Base-by-base conservation (phyloP, 2,113 vertebrate species). In the Chitala chitala region DNA sequence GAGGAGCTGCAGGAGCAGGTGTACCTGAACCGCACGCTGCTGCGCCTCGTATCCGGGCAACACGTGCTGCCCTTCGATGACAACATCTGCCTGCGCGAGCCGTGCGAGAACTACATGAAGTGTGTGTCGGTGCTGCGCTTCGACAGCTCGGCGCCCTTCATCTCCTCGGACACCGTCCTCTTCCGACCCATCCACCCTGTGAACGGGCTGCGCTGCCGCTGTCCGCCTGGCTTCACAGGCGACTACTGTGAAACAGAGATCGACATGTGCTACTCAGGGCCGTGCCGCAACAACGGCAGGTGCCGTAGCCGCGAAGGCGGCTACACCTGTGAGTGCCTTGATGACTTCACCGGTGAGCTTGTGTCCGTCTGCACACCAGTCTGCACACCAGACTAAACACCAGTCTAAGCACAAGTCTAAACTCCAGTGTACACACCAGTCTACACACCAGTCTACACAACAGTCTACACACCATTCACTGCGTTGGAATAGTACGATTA, bases 41-140 rank as follows among this genome's bases (percentile, higher is more conserved):
- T 95, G 24, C 87, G 90, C 0, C 79, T 78, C 55, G 89, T 94
- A 65, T 92, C 93, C 3, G 83, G 88, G 0, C 94, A 94, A 83
- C 87, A 90, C 1, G 94, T 95, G 72, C 88, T 95, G 77, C 94
- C 94, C 26, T 95, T 94, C 0, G 94, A 94, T 0, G 93, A 95
- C 86, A 95, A 95, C 82, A 91, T 95, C 81, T 95, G 94, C 82
- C 74, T 95, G 80, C 90, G 93, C 0, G 93, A 94, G 83, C 94
- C 94, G 6, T 94, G 94, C 1, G 92, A 95, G 85, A 95, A 95
- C 86, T 95, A 95, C 89, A 95, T 95, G 94, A 93, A 93, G 76
- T 95, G 94, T 0, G 92, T 95, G 15, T 94, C 93, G 0, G 93
- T 94, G 31, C 88, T 95, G 7, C 85, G 85, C 70, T 95, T 95